phyloP scores from a whole-genome alignment of 2,113 vertebrate species.

The Colaptes auratus region DNA sequence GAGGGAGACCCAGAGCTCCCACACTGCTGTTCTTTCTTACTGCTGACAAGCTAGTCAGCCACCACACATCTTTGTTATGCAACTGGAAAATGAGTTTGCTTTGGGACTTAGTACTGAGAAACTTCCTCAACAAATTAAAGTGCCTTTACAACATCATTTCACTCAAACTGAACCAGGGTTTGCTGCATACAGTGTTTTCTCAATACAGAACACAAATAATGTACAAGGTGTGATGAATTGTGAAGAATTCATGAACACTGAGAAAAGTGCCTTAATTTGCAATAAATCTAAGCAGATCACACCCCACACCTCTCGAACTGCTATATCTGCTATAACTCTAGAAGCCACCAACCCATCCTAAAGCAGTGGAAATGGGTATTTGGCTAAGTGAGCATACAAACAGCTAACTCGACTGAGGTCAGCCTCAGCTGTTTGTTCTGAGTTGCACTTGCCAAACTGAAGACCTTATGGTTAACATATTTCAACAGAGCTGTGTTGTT shows the following conservation, averaged over 20 bases:
- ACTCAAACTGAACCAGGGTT: neutral
- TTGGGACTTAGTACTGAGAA: neutral
- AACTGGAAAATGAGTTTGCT: neutral
- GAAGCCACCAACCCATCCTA: neutral
- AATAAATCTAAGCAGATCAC: neutral
- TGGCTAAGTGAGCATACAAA: neutral
- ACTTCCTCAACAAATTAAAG: neutral
- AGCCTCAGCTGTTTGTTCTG: neutral
- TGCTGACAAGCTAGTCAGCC: neutral
- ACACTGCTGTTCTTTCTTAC: neutral
- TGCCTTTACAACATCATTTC: neutral
- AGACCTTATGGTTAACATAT: neutral
- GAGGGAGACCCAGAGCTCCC: neutral
- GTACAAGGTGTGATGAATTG: neutral
- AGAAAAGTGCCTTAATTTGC: neutral
- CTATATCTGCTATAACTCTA: neutral
- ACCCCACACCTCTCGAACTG: rapidly evolving
- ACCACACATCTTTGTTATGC: neutral
- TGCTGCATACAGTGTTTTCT: neutral
- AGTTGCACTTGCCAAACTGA: neutral
- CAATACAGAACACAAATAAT: neutral
- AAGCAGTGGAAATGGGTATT: neutral
- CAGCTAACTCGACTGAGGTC: neutral
- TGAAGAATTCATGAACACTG: neutral
- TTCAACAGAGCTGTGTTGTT: neutral